Percentiles rank a stretch among this genome's conserved stretches.
phyloP scores from a whole-genome alignment of 2,888 invertebrate species.

The Axea sp. region DNA sequence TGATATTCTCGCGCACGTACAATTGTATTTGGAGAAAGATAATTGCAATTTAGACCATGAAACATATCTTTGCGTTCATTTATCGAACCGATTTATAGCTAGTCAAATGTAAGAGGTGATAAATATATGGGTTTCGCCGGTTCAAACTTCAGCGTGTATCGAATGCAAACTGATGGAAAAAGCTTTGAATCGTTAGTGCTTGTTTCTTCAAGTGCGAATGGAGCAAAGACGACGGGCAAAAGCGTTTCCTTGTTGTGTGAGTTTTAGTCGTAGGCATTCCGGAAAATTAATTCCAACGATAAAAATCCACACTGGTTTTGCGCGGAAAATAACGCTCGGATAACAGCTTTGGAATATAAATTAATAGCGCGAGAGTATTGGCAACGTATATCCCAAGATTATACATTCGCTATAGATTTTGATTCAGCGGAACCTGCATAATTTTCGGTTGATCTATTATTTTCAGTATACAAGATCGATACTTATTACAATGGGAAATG shows the following conservation, averaged over 20 bases:
- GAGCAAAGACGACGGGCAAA: too few relatives aligned
- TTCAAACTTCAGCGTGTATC: neutral
- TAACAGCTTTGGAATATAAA: conserved; percentile 17
- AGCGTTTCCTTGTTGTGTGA: conserved; percentile 2
- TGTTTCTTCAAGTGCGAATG: too few relatives aligned
- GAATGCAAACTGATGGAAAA: neutral
- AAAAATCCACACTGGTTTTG: conserved; percentile 1
- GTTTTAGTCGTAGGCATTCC: neutral
- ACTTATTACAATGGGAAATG: conserved; percentile 7
- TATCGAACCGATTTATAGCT: conserved; percentile 45
- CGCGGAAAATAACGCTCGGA: conserved; percentile 5
- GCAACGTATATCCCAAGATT: conserved; percentile 1
- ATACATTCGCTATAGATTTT: conserved; percentile 16
- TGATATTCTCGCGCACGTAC: conserved; percentile 41
- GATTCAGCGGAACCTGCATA: conserved; percentile 15
- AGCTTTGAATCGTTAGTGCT: too few relatives aligned
- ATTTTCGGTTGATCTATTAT: conserved; percentile 23
- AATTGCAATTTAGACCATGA: conserved; percentile 45
- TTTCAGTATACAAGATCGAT: conserved; percentile 14
- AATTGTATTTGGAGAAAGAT: conserved; percentile 50
- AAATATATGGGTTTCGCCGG: conserved; percentile 24
- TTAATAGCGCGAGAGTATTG: neutral
- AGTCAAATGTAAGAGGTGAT: conserved; percentile 38
- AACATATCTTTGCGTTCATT: conserved; percentile 33
- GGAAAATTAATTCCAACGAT: conserved; percentile 26